Evolutionary conservation across 2,113 vertebrate genomes (phyloP), one percentile per base, ranked within the genome.

Genomic region (Chaetodon auriga): DNA sequence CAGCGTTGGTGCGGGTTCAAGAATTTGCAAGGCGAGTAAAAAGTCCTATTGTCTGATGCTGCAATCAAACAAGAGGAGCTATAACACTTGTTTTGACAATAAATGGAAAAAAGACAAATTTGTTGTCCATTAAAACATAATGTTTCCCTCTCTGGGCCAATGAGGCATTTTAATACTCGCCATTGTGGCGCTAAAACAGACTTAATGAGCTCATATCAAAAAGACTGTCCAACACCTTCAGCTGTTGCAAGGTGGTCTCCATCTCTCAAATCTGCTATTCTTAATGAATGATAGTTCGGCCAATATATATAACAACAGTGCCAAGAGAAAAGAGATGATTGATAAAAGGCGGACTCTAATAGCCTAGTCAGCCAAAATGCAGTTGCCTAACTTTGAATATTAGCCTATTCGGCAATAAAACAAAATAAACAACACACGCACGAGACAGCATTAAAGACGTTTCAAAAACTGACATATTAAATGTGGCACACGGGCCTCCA

Each of bases 11-110:
- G 18, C 58, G 19, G 62, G 19, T 60, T 87, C 48, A 85, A 71
- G 51, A 80, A 87, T 87, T 71, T 81, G 62, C 63, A 66, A 79
- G 80, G 41, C 70, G 79, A 87, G 73, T 88, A 64, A 57, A 68
- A 65, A 74, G 45, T 58, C 78, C 46, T 48, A 25, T 14, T 77
- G 13, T 69, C 38, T 78, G 38, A 16, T 79, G 61, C 66, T 76
- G 71, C 68, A 61, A 41, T 69, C 57, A 69, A 75, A 21, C 25
- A 45, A 38, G 25, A 57, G 16, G 58, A 68, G 23, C 35, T 61
- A 35, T 0, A 70, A 80, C 6, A 30, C 13, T 53, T 79, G 72
- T 53, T 77, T 69, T 66, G 23, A 61, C 30, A 75, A n/a, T 49
- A 69, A 83, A 82, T 35, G 19, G 48, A 10, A 68, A 75, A 75